phyloP scores from a whole-genome alignment of 2,797 vertebrate genomes.

The Gallinago solitaria region DNA sequence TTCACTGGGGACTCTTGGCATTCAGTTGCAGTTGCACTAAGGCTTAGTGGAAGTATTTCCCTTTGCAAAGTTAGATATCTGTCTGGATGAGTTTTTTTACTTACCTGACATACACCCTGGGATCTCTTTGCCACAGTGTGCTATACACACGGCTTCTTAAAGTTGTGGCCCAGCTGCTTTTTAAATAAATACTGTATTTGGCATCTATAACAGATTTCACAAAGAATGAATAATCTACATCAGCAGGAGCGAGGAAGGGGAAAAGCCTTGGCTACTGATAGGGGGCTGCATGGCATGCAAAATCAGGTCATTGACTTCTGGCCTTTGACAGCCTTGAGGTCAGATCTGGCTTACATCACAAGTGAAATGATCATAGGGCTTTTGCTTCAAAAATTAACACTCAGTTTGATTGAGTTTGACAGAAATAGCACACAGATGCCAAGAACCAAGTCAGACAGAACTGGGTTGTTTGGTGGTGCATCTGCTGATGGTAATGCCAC shows the following conservation, averaged over 20 bases:
- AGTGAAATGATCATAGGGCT: conserved; percentile 82
- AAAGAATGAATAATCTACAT: neutral
- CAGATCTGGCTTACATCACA: conserved; percentile 83
- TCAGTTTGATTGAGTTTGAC: conserved; percentile 83
- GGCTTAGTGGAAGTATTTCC: neutral
- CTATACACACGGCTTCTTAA: neutral
- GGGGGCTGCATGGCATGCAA: conserved; percentile 68
- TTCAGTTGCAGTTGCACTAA: neutral
- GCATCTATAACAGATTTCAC: neutral
- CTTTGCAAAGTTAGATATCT: neutral
- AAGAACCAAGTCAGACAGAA: conserved; percentile 80
- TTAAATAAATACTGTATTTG: neutral
- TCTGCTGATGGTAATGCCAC: conserved; percentile 71
- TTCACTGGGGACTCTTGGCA: neutral
- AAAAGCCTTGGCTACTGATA: conserved; percentile 53
- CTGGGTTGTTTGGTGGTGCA: conserved; percentile 76
- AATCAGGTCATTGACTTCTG: conserved; percentile 85
- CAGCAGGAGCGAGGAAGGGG: neutral
- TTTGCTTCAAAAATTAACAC: conserved; percentile 84
- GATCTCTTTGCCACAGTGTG: neutral
- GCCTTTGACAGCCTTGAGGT: conserved; percentile 79
- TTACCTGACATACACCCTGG: neutral
- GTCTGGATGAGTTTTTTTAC: neutral
- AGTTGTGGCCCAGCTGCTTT: neutral
- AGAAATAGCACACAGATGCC: conserved; percentile 82